phyloP scores from a whole-genome alignment of 2,797 vertebrate species.

The Eulemur mongoz region DNA sequence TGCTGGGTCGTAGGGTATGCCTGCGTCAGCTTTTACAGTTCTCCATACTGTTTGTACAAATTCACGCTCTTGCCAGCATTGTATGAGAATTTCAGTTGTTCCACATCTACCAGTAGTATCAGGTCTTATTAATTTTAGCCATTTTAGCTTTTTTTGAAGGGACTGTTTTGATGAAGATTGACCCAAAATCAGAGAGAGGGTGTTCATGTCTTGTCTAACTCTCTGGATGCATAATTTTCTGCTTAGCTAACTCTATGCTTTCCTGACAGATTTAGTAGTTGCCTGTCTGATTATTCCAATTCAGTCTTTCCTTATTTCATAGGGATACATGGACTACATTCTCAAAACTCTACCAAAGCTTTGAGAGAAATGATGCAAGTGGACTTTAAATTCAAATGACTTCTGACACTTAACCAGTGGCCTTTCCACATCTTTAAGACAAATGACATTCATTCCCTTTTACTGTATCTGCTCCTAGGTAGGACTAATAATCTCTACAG shows the following conservation, averaged over 20 bases:
- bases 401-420: not conserved
- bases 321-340: not conserved
- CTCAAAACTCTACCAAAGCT: not conserved
- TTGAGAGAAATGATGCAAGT: not conserved
- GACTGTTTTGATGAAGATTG: not conserved
- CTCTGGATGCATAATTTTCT: not conserved
- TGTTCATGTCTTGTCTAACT: not conserved
- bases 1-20: not conserved
- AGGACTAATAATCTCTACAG: not conserved
- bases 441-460: not conserved
- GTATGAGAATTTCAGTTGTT: not conserved
- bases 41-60: not conserved
- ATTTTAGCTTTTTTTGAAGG: not conserved
- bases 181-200: not conserved
- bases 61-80: not conserved
- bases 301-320: not conserved
- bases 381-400: not conserved
- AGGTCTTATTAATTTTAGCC: not conserved
- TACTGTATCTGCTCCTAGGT: not conserved
- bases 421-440: not conserved
- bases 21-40: not conserved
- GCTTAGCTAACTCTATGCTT: not conserved
- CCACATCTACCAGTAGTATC: not conserved
- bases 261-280: not conserved
- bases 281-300: not conserved